phyloP scores from a whole-genome alignment of 2,888 invertebrate genomes.

The Lathronympha strigana region DNA sequence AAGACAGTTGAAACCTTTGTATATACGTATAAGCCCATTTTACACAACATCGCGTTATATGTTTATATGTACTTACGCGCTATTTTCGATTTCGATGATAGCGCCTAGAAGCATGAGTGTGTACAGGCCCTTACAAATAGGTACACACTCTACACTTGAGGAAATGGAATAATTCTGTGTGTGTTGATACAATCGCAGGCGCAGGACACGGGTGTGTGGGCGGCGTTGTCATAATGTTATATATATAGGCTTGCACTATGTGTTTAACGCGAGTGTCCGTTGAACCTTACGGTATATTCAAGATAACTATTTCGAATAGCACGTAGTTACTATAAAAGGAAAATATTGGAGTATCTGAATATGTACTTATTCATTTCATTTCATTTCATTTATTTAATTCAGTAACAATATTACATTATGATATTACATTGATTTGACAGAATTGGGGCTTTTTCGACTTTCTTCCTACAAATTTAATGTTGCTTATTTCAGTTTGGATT shows the following conservation, averaged over 20 bases:
- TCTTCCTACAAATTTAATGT: too few relatives aligned
- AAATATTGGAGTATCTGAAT: background rate
- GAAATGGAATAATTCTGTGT: constrained; percentile 41
- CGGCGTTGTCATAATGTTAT: constrained; percentile 35
- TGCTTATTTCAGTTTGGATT: too few relatives aligned
- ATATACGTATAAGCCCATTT: too few relatives aligned
- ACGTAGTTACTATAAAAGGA: too few relatives aligned
- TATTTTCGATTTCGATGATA: too few relatives aligned
- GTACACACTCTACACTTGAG: constrained; percentile 19
- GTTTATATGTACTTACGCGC: too few relatives aligned
- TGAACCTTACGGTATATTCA: constrained; percentile 10
- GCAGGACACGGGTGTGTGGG: constrained; percentile 38
- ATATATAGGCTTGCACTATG: constrained; percentile 32
- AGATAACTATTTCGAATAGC: background rate
- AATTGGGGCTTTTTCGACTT: too few relatives aligned
- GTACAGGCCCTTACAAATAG: background rate
- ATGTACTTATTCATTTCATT: background rate
- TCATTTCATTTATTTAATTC: too few relatives aligned
- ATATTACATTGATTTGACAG: too few relatives aligned
- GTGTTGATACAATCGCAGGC: constrained; percentile 33
- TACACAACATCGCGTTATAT: too few relatives aligned
- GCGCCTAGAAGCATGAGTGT: background rate
- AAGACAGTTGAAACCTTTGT: too few relatives aligned
- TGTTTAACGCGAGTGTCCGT: constrained; percentile 22
- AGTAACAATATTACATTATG: too few relatives aligned